Base-by-base conservation (phyloP, 2,113 vertebrate species). In the Chlamydotis undulata region DNA sequence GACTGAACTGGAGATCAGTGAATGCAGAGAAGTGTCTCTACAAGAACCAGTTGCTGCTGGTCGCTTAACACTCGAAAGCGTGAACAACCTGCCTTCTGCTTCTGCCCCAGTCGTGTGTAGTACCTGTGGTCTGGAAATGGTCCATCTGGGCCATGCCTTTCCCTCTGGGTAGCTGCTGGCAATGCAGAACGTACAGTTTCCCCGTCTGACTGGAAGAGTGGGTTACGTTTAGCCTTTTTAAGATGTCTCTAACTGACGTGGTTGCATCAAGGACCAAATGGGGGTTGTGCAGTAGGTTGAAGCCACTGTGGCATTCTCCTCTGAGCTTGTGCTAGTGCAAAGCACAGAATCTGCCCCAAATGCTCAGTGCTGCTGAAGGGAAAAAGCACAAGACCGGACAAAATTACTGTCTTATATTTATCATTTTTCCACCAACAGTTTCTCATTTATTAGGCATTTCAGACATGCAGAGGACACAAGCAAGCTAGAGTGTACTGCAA, bases 81-180 rank as follows among this genome's bases (percentile, higher is more conserved):
- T 22, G 61, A 97, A 33, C 45, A 55, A 12, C 19, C 33, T 0
- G 0, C 56, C 63, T 67, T 29, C 39, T 70, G 87, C 50, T 60
- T 24, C 83, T 93, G 79, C 60, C 47, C 67, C 4, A 37, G 47
- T 63, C 0, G 0, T 0, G 0, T 0, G 0, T 0, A 0, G 68
- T 53, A 33, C 79, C 49, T 86, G 83, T 49, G 92, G 50, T 63
- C 92, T 96, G 90, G 92, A 95, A 74, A 59, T 6, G 5, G 26
- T 83, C 90, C 87, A 85, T 47, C 63, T 37, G 82, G 50, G 84
- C 75, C 0, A 0, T 90, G 76, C 88, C 68, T 86, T 75, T 52
- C 82, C 85, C 76, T 92, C 85, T 56, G 88, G 71, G 75, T 8
- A 60, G 80, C 64, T 90, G 79, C 52, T 95, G 68, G 55, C 56